Base-by-base conservation (phyloP, 2,797 vertebrate genomes). In the Taenioides sp. region DNA sequence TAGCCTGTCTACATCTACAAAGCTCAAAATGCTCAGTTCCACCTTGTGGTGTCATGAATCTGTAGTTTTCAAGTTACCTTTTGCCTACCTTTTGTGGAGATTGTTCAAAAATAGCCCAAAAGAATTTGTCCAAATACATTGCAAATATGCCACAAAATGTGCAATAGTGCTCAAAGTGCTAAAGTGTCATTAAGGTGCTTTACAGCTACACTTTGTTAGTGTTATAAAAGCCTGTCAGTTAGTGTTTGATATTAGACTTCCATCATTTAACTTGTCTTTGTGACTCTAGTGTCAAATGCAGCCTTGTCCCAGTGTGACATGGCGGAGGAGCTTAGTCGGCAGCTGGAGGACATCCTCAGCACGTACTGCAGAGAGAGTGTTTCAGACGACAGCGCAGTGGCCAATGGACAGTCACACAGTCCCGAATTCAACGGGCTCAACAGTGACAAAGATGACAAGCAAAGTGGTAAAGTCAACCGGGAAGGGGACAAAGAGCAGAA, bases 301-400 rank as follows among this genome's bases (percentile, higher is more conserved):
- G 72, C 81, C 0, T 65, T 58, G 40, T 79, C 88, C 57, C 91
- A 85, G 55, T 73, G 90, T 10, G 97, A 98, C 79, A 94, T 97
- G 81, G 97, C 95, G 0, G 97, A 99, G 74, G 96, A 97, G 87
- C 94, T 99, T 70, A 98, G 96, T 88, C 86, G 97, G 57, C 96
- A 99, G 86, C 83, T 99, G 55, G 97, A 99, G 90, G 97, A 98
- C 86, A 99, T 99, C 88, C 87, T 99, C 67, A 99, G 86, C 91
- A 98, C 96, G 0, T 99, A 98, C 90, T 99, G 96, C 18, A 90
- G 94, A 80, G 95, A 94, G 80, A 94, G 81, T 70, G 92, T 88
- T 54, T 89, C 88, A 0, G 95, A 95, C 25, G 94, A 96, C 0
- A 77, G 86, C 0, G 85, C 88, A 0, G 90, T 95, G 71, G 86